phyloP scores from a whole-genome alignment of 2,797 vertebrate species.

The Myotis daubentonii region DNA sequence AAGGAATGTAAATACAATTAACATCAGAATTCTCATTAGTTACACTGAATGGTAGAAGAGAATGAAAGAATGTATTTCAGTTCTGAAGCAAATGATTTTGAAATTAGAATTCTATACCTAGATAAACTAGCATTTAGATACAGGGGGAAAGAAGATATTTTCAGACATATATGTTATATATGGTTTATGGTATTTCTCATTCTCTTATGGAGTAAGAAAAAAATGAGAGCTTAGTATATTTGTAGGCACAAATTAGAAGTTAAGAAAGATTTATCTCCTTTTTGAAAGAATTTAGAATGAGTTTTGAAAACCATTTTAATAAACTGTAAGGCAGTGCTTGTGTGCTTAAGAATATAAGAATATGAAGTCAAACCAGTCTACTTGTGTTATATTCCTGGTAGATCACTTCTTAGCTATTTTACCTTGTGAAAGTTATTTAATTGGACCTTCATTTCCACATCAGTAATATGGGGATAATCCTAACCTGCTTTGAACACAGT shows the following conservation, averaged over 20 bases:
- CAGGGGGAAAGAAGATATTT: neutral
- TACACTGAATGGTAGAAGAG: neutral
- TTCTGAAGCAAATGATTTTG: constrained; percentile 16
- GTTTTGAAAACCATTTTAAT: neutral
- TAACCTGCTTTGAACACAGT: neutral
- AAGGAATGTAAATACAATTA: neutral
- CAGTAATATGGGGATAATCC: neutral
- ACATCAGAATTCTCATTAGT: neutral
- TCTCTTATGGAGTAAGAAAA: neutral
- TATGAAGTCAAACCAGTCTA: neutral
- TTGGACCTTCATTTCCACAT: neutral
- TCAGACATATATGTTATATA: neutral
- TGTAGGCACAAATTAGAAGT: neutral
- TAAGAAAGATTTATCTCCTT: neutral
- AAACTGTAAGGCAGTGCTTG: neutral
- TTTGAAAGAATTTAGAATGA: constrained; percentile 6
- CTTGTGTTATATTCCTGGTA: neutral
- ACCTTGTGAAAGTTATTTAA: neutral
- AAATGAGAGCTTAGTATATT: neutral
- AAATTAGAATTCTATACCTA: neutral
- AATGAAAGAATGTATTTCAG: neutral
- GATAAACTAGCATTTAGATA: neutral
- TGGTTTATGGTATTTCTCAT: neutral
- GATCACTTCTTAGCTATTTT: neutral
- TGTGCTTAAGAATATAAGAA: neutral